Evolutionary conservation across 1,140 invertebrate genomes (phyloP), one percentile per base, ranked within the genome.

Genomic region (Semibalanus balanoides): DNA sequence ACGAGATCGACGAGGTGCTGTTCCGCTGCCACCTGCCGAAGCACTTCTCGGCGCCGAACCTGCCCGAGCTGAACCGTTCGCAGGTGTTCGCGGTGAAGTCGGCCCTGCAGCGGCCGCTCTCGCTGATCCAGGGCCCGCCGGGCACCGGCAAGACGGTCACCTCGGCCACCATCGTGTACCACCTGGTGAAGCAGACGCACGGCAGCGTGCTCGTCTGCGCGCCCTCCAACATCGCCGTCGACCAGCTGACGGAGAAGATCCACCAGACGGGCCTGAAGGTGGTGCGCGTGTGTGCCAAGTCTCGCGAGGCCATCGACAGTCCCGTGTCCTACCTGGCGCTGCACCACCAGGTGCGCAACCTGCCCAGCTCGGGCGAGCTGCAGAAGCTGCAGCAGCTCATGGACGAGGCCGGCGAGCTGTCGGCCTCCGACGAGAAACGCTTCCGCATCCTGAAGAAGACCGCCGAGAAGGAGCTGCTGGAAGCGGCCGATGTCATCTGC

Each of bases 51-150:
- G 97, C 96, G 0, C 96, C 96, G 0, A 96, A 98, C 83, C 84
- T 99, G 74, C 98, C 98, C 0, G 97, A 99, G 82, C 87, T 99
- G 11, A 99, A 99, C 85, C 89, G 96, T 78, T 98, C 95, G 0
- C 95, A 97, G 87, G 95, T 98, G 0, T 98, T 97, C 85, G 98
- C 98, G n/a, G 97, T 99, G 0, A 98, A 98, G 83, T 96, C 98
- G 82, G 97, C 97, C 0, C 86, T 99, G 0, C 96, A 98, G 83
- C 87, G 96, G n/a, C 97, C 97, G 0, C 84, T 99, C 11, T 97
- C 94, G 30, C 84, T 99, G 0, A 99, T 99, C 81, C 98, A 99
- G 88, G 88, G 88, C 40, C 88, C 88, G 9, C 95, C 95, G 5
- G 95, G 95, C 35, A 99, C 97, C 0, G 97, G 97, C 0, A 99